Conservation (phyloP, 2,888 invertebrate genomes). For the Melanargia galathea region DNA sequence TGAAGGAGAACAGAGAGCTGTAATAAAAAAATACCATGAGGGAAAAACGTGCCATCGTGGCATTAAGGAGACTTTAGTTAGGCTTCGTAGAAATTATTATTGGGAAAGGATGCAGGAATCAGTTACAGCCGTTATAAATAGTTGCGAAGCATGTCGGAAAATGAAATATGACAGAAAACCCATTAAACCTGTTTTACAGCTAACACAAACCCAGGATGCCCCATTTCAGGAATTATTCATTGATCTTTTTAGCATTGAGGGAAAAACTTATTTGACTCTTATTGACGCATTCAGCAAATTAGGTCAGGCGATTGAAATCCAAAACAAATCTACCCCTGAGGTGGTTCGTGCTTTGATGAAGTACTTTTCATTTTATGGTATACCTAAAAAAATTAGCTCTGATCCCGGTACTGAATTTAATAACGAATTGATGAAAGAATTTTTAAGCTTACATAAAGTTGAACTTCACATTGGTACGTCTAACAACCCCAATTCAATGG, state of each 20-base stretch:
- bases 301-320: neutral
- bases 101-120: no score
- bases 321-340: neutral
- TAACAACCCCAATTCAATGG: slow-evolving; percentile 43
- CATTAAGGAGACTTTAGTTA: no score
- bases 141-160: no score
- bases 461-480: slow-evolving; percentile 42
- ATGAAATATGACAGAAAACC: no score
- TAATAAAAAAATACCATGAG: no score
- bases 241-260: neutral
- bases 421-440: slow-evolving; percentile 37
- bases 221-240: neutral
- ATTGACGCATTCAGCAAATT: slow-evolving; percentile 4
- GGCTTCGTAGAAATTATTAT: no score
- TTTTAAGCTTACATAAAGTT: slow-evolving; percentile 38
- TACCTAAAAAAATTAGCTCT: neutral
- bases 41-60: no score
- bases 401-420: slow-evolving; percentile 41
- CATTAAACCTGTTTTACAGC: no score
- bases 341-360: neutral
- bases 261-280: neutral
- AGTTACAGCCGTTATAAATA: no score
- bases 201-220: no score
- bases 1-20: no score
- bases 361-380: neutral